Base-by-base conservation (phyloP, 2,113 vertebrate genomes). In the Gymnarchus niloticus region DNA sequence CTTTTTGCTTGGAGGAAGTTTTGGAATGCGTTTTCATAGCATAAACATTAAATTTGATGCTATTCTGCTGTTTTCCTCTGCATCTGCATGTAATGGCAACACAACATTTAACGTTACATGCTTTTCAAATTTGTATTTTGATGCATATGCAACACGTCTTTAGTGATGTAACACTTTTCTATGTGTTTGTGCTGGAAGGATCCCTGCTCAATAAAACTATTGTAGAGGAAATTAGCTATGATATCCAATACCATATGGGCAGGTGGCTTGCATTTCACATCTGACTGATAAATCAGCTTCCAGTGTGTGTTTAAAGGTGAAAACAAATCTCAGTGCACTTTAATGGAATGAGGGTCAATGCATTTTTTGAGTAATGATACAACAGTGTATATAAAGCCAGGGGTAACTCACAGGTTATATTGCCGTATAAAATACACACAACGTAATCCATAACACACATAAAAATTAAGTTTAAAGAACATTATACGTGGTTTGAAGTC, bases 391-490 rank as follows among this genome's bases (percentile, higher is more conserved):
- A 37, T 17, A 73, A n/a, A 73, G 19, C 9, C 33, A 73, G 33
- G 10, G 65, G 65, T 73, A 73, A 73, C 65, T 73, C 65, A 73
- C 33, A 41, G 65, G 65, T 73, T 33, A 73, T 73, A 37, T 73
- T 6, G 65, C 65, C 41, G 12, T 41, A 73, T 73, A 41, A 37
- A 73, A 41, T 73, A 41, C 10, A 33, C 65, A 73, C 65, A 73
- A 73, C 2, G 65, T 73, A 73, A 73, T 73, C 33, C 65, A 73
- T 73, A 41, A 73, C 5, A 17, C 61, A 69, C 65, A 41, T 41
- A 73, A 41, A 73, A 73, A 73, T 73, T 19, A 41, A 73, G 41
- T 41, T 19, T 14, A 37, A 73, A 73, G 65, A 33, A 73, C 19
- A 37, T 19, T 73, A 17, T 73, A 33, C 65, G 17, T 41, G 65